phyloP scores from a whole-genome alignment of 1,140 invertebrate species.

The Venturia canescens region DNA sequence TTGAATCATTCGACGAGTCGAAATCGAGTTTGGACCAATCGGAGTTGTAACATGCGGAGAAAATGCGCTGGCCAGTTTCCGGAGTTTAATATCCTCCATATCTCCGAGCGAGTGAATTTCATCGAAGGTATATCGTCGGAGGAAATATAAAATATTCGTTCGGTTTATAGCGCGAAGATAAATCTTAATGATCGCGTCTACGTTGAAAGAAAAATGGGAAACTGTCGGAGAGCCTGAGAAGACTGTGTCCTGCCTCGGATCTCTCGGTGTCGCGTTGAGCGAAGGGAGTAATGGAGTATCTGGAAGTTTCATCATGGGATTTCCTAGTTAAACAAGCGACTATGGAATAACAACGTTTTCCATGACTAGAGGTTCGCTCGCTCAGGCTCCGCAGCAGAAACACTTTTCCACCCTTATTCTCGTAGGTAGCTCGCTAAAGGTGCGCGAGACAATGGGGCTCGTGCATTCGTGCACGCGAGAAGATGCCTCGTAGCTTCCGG shows the following conservation, averaged over 20 bases:
- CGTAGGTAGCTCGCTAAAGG: conserved; percentile 8
- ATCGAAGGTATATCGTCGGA: too few relatives aligned
- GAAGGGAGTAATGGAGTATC: not conserved
- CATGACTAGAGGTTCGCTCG: not conserved
- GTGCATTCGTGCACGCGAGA: conserved; percentile 12
- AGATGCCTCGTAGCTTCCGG: conserved; percentile 33
- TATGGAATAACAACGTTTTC: conserved; percentile 26
- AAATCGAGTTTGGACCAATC: too few relatives aligned
- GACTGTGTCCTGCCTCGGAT: not conserved
- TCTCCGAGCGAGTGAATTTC: too few relatives aligned
- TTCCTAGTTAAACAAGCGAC: conserved; percentile 25
- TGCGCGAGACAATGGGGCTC: conserved; percentile 18
- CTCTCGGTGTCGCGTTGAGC: too few relatives aligned
- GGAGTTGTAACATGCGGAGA: too few relatives aligned
- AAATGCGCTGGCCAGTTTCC: too few relatives aligned
- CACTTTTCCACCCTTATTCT: not conserved
- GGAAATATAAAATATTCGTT: too few relatives aligned
- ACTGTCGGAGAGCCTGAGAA: not conserved
- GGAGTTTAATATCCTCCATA: too few relatives aligned
- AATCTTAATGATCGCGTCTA: too few relatives aligned
- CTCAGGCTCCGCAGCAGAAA: not conserved
- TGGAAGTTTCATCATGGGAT: not conserved
- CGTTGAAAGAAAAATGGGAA: too few relatives aligned
- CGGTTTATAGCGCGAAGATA: too few relatives aligned
- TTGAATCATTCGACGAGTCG: too few relatives aligned